phyloP scores from a whole-genome alignment of 2,888 invertebrate genomes.

The Ephialtes manifestator region DNA sequence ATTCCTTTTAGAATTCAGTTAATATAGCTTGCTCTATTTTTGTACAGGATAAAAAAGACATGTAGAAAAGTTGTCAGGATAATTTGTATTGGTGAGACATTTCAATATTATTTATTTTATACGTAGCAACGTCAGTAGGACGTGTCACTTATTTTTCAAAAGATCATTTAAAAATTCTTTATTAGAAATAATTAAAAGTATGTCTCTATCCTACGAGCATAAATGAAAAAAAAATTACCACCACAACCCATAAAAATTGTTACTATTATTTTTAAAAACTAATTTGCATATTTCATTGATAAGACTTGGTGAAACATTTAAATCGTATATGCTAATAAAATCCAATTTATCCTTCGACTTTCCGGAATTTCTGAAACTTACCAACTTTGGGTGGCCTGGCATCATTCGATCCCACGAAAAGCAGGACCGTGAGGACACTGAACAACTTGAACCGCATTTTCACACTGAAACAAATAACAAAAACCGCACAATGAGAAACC shows the following conservation, averaged over 20 bases:
- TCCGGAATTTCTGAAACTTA: constrained; percentile 70
- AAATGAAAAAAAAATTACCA: too few relatives aligned
- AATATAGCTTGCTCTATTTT: background rate
- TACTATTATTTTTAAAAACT: too few relatives aligned
- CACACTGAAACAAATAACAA: constrained; percentile 78
- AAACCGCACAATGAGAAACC: constrained; percentile 19
- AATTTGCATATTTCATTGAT: too few relatives aligned
- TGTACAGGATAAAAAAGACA: background rate
- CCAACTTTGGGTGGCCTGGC: constrained; percentile 81
- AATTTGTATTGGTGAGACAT: background rate
- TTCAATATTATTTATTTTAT: background rate
- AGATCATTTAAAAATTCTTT: too few relatives aligned
- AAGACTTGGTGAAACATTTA: too few relatives aligned
- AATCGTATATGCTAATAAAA: background rate
- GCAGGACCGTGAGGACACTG: constrained; percentile 78
- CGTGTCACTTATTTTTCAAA: too few relatives aligned
- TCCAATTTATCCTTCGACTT: background rate
- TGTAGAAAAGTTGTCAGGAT: background rate
- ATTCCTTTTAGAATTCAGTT: too few relatives aligned
- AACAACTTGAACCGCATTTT: constrained; percentile 82
- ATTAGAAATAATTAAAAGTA: too few relatives aligned
- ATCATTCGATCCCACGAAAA: constrained; percentile 78
- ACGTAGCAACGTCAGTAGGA: background rate
- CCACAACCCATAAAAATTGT: too few relatives aligned
- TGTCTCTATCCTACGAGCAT: too few relatives aligned